These are phyloP conservation scores for Catocala sponsa DNA, from an alignment of 2,888 invertebrate genomes.

Conservation along the genomic window DNA sequence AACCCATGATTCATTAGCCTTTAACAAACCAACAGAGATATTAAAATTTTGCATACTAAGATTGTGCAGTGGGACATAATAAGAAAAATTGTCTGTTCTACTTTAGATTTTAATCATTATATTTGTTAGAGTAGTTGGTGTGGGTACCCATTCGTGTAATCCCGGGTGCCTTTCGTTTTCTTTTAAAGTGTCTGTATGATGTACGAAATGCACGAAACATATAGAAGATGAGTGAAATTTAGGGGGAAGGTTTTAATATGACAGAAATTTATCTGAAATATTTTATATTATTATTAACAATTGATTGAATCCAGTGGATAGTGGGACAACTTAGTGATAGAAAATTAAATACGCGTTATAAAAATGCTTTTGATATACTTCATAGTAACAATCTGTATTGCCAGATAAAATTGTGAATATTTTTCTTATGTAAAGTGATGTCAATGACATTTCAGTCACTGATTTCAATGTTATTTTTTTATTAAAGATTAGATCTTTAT, in stretches of 20 bases:
- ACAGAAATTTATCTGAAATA: constrained; percentile 77
- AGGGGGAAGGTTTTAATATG: constrained; percentile 70
- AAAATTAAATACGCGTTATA: constrained; percentile 71
- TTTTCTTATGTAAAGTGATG: constrained; percentile 84
- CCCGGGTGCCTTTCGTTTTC: constrained; percentile 86
- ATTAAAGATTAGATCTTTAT: constrained; percentile 83
- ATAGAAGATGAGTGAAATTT: constrained; percentile 91
- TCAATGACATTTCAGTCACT: constrained; percentile 86
- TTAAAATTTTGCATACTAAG: constrained; percentile 60
- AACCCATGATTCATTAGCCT: constrained; percentile 39
- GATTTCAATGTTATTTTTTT: constrained; percentile 84
- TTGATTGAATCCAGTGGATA: constrained; percentile 82
- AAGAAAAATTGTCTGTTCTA: constrained; percentile 69
- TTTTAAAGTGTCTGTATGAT: constrained; percentile 91
- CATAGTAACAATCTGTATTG: constrained; percentile 86
- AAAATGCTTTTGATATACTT: constrained; percentile 83
- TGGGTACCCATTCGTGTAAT: constrained; percentile 86
- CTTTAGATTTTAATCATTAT: constrained; percentile 84
- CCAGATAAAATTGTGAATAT: constrained; percentile 88
- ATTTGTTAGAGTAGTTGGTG: constrained; percentile 87
- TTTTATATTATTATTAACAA: constrained; percentile 83
- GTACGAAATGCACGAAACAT: constrained; percentile 96
- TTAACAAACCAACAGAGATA: constrained; percentile 64
- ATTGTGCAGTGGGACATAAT: constrained; percentile 67
- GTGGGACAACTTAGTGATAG: constrained; percentile 85